Percentiles rank a stretch among this genome's conserved stretches.
Evolutionary conservation across 2,113 vertebrate genomes (phyloP).

Genomic region (Tympanuchus pallidicinctus): DNA sequence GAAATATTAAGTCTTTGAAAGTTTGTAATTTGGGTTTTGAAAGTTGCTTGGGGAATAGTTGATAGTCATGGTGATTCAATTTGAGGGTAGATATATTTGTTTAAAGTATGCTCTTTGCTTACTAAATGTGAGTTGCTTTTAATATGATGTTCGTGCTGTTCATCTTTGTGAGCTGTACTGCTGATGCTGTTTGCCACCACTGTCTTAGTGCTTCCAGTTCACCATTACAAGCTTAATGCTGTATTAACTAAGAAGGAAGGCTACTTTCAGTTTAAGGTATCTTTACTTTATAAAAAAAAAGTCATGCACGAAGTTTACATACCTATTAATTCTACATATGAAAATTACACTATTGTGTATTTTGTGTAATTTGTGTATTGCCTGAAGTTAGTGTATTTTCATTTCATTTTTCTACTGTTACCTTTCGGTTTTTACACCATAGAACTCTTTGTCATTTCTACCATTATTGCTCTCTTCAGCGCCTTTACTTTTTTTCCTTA

Average conservation of each 20-base stretch:
- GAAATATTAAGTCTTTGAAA: not conserved
- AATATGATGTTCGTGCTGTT: not conserved
- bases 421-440: not conserved
- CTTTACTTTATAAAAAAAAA: not conserved
- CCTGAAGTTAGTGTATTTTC: not conserved
- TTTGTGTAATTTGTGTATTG: not conserved
- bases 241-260: constrained; percentile 27
- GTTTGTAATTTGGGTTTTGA: not conserved
- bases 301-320: not conserved
- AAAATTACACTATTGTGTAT: not conserved
- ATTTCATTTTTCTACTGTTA: not conserved
- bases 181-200: not conserved
- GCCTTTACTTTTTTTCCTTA: not conserved
- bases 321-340: not conserved
- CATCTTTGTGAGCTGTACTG: not conserved
- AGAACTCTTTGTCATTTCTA: not conserved
- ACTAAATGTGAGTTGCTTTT: not conserved
- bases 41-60: not conserved
- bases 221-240: not conserved
- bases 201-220: not conserved
- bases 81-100: not conserved
- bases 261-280: not conserved
- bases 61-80: not conserved
- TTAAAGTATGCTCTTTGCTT: not conserved
- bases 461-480: not conserved